Evolutionary conservation across 2,888 invertebrate genomes (phyloP), one percentile per base, ranked within the genome.

Genomic region (Drosophila picticornis): DNA sequence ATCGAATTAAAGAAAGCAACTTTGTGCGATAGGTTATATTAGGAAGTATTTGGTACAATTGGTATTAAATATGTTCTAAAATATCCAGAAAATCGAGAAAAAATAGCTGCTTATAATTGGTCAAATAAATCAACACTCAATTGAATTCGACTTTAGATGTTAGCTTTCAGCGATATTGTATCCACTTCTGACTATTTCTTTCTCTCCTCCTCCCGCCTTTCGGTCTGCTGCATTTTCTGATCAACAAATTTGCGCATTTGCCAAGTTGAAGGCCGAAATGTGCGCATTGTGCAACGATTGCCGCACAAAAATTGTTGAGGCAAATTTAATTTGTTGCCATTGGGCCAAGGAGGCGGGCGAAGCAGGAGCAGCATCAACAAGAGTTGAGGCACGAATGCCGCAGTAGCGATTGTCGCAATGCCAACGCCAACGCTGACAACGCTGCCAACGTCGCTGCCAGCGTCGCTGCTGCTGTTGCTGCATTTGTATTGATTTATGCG

Each of bases 401-500:
- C 62, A 59, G 75, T 34, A 67, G 62, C 59, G 68, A 32, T 77
- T 76, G 68, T 76, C 55, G 72, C 67, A 64, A 57, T 68, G 59
- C 56, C 51, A 52, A 72, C 53, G 53, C 64, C 58, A 68, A 80
- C 55, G 66, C 70, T 53, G 51, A 59, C 50, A 60, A n/a, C 53
- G 43, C 52, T 27, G 61, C 40, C 46, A 27, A 31, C 22, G 32
- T 25, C 34, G 36, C 58, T 31, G 63, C 19, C 34, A 58, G n/a
- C 22, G 31, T 48, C 27, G 52, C 32, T n/a, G 32, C 16, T 25
- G 48, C 34, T 34, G 67, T 32, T 51, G 70, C 36, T 58, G 68
- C 78, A 84, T 73, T 81, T 81, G 79, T 86, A 87, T 89, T 86
- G 85, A 86, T 86, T 86, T 86, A 86, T 87, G 85, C 88, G 79